A percentile compares a stretch with the other conserved stretches of the same genome.
Conservation (phyloP, 2,797 vertebrate species). For the Cyprinodon diabolis region DNA sequence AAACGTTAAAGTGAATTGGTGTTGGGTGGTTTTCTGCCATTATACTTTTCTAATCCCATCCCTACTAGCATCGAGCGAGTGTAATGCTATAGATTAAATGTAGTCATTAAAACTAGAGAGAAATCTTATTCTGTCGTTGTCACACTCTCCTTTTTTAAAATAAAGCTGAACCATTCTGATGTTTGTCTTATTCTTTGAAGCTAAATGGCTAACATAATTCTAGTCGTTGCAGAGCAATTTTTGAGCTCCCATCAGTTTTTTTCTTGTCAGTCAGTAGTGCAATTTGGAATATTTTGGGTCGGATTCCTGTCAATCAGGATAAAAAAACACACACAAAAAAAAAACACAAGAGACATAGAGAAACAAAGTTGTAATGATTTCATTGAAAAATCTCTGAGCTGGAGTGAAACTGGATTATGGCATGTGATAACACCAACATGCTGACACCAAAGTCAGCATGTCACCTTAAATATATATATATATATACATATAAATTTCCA, state of each 20-base stretch:
- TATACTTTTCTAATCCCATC: background rate
- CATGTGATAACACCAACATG: slow-evolving; percentile 20
- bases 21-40: background rate
- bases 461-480: too few relatives aligned
- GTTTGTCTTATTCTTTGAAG: background rate
- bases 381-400: slow-evolving; percentile 35
- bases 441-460: slow-evolving; percentile 1
- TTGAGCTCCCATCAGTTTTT: background rate
- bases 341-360: background rate
- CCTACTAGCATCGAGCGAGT: background rate
- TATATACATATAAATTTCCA: too few relatives aligned
- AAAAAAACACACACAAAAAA: too few relatives aligned
- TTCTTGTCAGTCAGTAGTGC: background rate
- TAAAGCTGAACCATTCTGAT: background rate
- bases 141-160: background rate
- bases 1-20: background rate
- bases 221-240: background rate
- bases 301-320: background rate
- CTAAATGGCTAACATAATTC: background rate
- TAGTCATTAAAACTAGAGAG: background rate
- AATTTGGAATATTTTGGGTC: background rate
- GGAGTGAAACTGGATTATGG: background rate
- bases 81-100: background rate
- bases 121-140: background rate
- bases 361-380: slow-evolving; percentile 22